These are phyloP conservation scores for Bombycilla garrulus DNA, from an alignment of 2,113 vertebrate species.

Conservation along the genomic window DNA sequence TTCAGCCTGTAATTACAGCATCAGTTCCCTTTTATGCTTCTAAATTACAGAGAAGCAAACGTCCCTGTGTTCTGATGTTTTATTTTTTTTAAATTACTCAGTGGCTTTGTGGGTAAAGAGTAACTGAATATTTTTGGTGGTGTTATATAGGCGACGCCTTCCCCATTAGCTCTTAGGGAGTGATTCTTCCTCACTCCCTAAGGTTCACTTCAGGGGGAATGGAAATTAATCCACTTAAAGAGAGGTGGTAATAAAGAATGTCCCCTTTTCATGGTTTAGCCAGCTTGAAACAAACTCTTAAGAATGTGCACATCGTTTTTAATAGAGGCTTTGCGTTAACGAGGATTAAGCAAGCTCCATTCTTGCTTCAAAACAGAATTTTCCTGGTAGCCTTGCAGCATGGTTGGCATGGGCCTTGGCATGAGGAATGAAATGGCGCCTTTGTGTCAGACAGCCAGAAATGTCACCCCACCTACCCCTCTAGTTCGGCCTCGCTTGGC, in stretches of 20 bases:
- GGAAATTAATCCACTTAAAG: conserved; percentile 41
- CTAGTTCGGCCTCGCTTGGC: neutral
- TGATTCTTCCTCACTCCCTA: conserved; percentile 29
- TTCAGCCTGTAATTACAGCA: conserved; percentile 50
- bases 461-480: neutral
- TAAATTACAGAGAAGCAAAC: conserved; percentile 56
- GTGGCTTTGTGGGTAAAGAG: conserved; percentile 50
- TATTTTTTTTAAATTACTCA: conserved; percentile 61
- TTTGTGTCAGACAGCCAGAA: neutral
- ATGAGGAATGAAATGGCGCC: neutral
- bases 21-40: conserved; percentile 52
- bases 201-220: neutral
- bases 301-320: conserved; percentile 23
- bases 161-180: conserved; percentile 37
- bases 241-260: conserved; percentile 22
- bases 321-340: neutral
- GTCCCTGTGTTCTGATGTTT: conserved; percentile 45
- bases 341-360: conserved; percentile 1
- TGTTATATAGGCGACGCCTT: conserved; percentile 41
- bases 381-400: neutral
- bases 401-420: neutral
- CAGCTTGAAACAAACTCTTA: conserved; percentile 26
- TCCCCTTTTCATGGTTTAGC: neutral
- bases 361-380: neutral
- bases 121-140: conserved; percentile 52